These are phyloP conservation scores for Tautogolabrus adspersus DNA, from an alignment of 2,113 vertebrate species.

Conservation along the genomic window DNA sequence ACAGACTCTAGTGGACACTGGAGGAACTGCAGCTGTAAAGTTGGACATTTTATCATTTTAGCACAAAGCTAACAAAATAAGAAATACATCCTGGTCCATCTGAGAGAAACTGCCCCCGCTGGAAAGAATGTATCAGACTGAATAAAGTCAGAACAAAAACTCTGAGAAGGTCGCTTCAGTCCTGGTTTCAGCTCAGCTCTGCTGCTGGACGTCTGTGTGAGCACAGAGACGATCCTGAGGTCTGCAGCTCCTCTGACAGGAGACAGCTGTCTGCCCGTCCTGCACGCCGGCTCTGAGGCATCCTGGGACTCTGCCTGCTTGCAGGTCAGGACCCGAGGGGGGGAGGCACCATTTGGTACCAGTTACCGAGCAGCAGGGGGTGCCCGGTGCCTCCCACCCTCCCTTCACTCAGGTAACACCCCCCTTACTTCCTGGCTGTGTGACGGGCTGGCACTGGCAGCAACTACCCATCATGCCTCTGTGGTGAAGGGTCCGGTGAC, in stretches of 20 bases:
- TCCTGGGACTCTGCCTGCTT: constrained; percentile 78
- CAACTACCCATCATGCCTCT: constrained; percentile 75
- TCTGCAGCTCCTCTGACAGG: constrained; percentile 75
- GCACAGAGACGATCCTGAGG: constrained; percentile 41
- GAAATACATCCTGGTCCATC: too few species aligned
- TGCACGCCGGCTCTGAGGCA: constrained; percentile 73
- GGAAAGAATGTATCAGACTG: too few species aligned
- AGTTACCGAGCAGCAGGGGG: constrained; percentile 81
- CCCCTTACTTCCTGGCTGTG: constrained; percentile 24
- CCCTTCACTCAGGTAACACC: constrained; percentile 71
- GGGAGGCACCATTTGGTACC: constrained; percentile 84
- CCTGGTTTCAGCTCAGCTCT: too few species aligned
- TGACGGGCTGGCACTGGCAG: constrained; percentile 42
- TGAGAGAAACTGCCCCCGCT: too few species aligned
- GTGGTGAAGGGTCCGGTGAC: constrained; percentile 78
- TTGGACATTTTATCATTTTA: too few species aligned
- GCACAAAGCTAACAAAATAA: too few species aligned
- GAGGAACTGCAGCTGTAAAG: too few species aligned
- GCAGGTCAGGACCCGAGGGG: constrained; percentile 80
- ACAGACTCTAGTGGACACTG: too few species aligned
- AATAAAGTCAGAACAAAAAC: too few species aligned
- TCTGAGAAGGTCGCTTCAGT: too few species aligned
- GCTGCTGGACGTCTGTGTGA: neutral
- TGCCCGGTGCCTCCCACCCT: constrained; percentile 26
- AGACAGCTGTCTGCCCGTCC: constrained; percentile 85